Evolutionary conservation across 2,113 vertebrate genomes (phyloP), one percentile per base, ranked within the genome.

Genomic region (Chlorodrepanis virens): DNA sequence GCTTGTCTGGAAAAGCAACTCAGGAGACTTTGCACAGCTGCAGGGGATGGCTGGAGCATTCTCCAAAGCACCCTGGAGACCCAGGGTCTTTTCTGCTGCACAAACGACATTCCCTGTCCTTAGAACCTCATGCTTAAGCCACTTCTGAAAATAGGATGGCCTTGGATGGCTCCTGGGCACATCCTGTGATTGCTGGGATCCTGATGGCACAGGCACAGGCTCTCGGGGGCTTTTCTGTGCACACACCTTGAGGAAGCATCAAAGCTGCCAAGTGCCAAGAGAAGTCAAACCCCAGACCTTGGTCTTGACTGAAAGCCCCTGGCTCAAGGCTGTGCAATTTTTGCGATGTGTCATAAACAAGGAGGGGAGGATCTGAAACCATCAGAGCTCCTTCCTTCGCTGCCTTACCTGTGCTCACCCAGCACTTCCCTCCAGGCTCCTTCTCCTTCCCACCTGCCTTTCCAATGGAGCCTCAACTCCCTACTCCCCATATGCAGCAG

Each of bases 1-100:
- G 11, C 68, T 77, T 2, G 3, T 81, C 64, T 57, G 27, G 45
- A 44, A 56, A 47, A 60, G 44, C 0, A 0, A 31, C 22, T 57
- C 12, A 22, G 74, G 65, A 87, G 57, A 29, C 42, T 22, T 28
- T 49, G 13, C 71, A 75, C 65, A 49, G 70, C 88, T 54, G 44
- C 63, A 79, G 70, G 82, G 47, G 56, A 33, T 12, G 39, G 52
- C 12, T 9, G 44, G 7, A 59, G 49, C 2, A 1, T 14, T 47
- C 89, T 85, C 39, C 44, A 52, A n/a, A 79, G 57, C 39, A 52
- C 67, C 42, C 29, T 0, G 11, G 60, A 65, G 50, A 40, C 29
- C 18, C 24, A 7, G 39, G 85, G 10, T 29, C 59, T 23, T 25
- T 19, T 65, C 17, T 4, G 6, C 35, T 71, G 76, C 71, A 89